Base-by-base conservation (phyloP, 1,140 invertebrate genomes). In the Ceratosolen fusciceps region DNA sequence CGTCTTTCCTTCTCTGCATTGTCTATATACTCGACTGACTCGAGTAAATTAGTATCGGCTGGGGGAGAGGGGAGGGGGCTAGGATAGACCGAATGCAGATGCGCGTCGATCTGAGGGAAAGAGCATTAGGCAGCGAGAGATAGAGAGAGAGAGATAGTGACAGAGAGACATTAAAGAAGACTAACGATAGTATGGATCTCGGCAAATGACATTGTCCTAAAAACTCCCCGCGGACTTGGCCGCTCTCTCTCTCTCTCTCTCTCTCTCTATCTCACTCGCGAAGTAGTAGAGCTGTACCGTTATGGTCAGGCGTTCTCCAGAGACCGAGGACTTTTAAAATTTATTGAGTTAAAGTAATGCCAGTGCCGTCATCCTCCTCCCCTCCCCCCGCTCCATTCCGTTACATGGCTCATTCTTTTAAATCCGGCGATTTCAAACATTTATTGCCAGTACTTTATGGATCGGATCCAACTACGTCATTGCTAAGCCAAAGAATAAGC, bases 211-310 rank as follows among this genome's bases (percentile, higher is more conserved):
- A 72, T 72, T 72, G 56, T 16, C 76, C 58, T 73, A 79, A 79
- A 72, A 79, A 79, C 70, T 79, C 77, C 77, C 77, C 31, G 70
- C 24, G 71, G 77, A 74, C 31, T 39, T 60, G 52, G n/a, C 54
- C 19, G 7, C 52, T 39, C 72, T 74, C n/a, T n/a, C n/a, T n/a
- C n/a, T n/a, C n/a, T n/a, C n/a, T n/a, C n/a, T n/a, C n/a, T n/a
- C n/a, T n/a, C n/a, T n/a, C n/a, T n/a, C n/a, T n/a, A n/a, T n/a
- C n/a, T n/a, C n/a, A n/a, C n/a, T n/a, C n/a, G n/a, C n/a, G 78
- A 80, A 68, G 71, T 70, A 80, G 78, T 80, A 70, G 78, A 74
- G 49, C 58, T 62, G 49, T 74, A 47, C 72, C 71, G 72, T 74
- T 80, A 68, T 80, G 72, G 78, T 80, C 78, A 70, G 78, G 70